phyloP scores from a whole-genome alignment of 2,797 vertebrate genomes.

The Micromesistius poutassou region DNA sequence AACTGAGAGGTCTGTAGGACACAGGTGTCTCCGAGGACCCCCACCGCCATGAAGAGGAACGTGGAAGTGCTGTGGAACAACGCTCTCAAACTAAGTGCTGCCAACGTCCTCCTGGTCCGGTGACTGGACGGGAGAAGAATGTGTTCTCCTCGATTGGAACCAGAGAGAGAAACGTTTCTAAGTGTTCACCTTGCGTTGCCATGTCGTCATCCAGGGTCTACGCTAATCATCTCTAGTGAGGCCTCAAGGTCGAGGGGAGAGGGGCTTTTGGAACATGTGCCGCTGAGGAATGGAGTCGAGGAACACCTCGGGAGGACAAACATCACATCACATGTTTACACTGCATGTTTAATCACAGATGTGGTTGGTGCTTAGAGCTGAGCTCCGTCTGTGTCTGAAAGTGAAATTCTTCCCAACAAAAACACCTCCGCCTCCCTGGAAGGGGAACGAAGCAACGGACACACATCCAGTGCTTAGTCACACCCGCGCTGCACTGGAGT shows the following conservation, averaged over 20 bases:
- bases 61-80: background rate
- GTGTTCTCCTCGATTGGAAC: background rate
- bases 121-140: background rate
- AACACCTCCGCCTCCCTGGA: background rate
- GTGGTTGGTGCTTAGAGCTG: background rate
- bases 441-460: background rate
- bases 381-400: background rate
- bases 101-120: background rate
- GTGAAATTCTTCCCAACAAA: background rate
- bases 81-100: background rate
- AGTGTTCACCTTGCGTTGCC: background rate
- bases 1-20: background rate
- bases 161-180: background rate
- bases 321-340: slow-evolving; percentile 3
- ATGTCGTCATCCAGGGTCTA: background rate
- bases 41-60: background rate
- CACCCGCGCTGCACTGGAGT: background rate
- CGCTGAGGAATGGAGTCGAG: background rate
- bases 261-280: background rate
- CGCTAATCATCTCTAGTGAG: background rate
- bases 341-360: slow-evolving; percentile 1
- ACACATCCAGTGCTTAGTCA: background rate
- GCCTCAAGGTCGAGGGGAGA: background rate
- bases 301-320: background rate
- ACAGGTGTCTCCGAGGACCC: background rate